Evolutionary conservation across 2,797 vertebrate genomes (phyloP).

Genomic region (Periparus ater): DNA sequence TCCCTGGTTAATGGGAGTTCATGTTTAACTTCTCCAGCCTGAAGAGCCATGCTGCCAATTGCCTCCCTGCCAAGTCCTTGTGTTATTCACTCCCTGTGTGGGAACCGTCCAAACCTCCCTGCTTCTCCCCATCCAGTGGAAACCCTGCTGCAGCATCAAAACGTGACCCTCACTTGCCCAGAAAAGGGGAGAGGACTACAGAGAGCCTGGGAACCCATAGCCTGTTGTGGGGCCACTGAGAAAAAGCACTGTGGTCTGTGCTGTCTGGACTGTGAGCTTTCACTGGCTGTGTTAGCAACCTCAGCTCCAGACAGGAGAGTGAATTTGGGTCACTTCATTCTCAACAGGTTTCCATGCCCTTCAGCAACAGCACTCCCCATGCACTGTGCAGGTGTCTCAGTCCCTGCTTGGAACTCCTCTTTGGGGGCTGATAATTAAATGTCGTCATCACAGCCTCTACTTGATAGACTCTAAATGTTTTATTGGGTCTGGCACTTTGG

Average conservation of each 20-base stretch:
- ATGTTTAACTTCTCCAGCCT: neutral
- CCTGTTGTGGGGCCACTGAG: neutral
- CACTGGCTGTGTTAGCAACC: neutral
- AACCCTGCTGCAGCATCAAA: neutral
- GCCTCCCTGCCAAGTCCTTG: neutral
- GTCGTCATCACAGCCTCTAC: neutral
- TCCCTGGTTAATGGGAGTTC: neutral
- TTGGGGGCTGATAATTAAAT: neutral
- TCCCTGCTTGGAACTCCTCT: neutral
- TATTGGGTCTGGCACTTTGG: neutral
- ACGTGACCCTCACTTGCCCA: neutral
- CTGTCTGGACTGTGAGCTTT: neutral
- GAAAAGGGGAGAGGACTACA: neutral
- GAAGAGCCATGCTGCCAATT: neutral
- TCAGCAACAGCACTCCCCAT: accelerated
- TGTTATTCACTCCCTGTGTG: neutral
- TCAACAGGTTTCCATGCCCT: neutral
- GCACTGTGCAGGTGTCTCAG: neutral
- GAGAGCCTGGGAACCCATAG: accelerated
- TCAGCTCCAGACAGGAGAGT: neutral
- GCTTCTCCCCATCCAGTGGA: neutral
- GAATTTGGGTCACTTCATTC: neutral
- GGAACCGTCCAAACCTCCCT: neutral
- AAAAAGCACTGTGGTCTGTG: neutral
- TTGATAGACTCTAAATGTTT: neutral